Conservation (phyloP, 2,888 invertebrate species). For the Dendrolimus pini region DNA sequence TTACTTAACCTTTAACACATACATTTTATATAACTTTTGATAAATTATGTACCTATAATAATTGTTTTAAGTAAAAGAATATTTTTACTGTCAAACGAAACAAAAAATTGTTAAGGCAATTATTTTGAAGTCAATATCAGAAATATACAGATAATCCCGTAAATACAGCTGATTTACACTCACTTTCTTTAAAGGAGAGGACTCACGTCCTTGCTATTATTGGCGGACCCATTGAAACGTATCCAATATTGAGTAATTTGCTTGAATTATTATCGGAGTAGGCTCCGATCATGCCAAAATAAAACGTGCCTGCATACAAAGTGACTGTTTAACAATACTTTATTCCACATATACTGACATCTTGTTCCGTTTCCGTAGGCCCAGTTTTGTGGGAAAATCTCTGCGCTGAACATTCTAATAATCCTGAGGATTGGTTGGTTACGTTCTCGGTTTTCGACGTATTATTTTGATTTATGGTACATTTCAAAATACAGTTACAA, state of each 20-base stretch:
- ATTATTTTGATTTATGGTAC: neutral
- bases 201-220: slow-evolving; percentile 4
- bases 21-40: no score
- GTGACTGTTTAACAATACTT: slow-evolving; percentile 29
- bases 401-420: neutral
- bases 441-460: neutral
- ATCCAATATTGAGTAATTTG: slow-evolving; percentile 26
- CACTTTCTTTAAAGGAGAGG: no score
- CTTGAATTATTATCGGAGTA: slow-evolving; percentile 36
- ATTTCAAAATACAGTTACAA: no score
- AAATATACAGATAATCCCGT: no score
- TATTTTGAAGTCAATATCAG: no score
- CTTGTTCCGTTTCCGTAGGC: slow-evolving; percentile 9
- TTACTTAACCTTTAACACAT: no score
- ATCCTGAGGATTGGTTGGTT: neutral
- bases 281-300: slow-evolving; percentile 31
- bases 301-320: slow-evolving; percentile 45
- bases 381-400: neutral
- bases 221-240: slow-evolving; percentile 12
- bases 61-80: no score
- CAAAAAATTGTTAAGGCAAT: no score
- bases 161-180: no score
- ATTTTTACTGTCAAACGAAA: no score
- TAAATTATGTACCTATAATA: no score
- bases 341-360: slow-evolving; percentile 18